phyloP scores from a whole-genome alignment of 2,797 vertebrate species.

The Diglossa cyanea region DNA sequence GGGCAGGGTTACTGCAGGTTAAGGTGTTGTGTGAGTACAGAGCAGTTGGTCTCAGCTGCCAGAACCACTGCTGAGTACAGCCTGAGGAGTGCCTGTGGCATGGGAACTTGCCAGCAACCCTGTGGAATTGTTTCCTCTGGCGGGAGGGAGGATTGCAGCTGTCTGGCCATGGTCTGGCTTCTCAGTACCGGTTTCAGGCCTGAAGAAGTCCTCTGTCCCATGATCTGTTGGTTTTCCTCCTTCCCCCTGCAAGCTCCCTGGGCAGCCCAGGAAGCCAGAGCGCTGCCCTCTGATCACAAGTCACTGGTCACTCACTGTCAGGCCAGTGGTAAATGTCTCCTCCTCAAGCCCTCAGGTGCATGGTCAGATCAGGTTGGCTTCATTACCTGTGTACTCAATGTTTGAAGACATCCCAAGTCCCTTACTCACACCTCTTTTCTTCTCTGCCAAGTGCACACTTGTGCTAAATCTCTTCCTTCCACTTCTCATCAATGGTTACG shows the following conservation, averaged over 20 bases:
- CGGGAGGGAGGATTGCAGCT: background rate
- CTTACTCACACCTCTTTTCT: background rate
- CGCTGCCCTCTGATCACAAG: accelerated
- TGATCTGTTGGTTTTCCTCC: background rate
- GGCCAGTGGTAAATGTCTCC: background rate
- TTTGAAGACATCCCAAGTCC: background rate
- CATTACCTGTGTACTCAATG: background rate
- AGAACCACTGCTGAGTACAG: background rate
- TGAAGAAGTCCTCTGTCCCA: background rate
- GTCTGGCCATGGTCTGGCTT: background rate
- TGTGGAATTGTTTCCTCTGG: background rate
- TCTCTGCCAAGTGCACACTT: background rate
- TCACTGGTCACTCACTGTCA: background rate
- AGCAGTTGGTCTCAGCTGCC: background rate
- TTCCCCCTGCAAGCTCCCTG: background rate
- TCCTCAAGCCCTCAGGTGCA: background rate
- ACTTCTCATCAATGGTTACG: background rate
- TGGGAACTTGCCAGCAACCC: accelerated
- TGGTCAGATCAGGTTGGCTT: background rate
- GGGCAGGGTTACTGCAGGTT: background rate
- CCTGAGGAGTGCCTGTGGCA: background rate
- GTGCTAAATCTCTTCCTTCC: background rate
- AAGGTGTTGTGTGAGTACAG: background rate
- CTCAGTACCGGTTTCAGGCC: background rate
- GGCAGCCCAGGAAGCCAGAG: background rate